phyloP scores from a whole-genome alignment of 2,797 vertebrate genomes.

The Scleropages formosus region DNA sequence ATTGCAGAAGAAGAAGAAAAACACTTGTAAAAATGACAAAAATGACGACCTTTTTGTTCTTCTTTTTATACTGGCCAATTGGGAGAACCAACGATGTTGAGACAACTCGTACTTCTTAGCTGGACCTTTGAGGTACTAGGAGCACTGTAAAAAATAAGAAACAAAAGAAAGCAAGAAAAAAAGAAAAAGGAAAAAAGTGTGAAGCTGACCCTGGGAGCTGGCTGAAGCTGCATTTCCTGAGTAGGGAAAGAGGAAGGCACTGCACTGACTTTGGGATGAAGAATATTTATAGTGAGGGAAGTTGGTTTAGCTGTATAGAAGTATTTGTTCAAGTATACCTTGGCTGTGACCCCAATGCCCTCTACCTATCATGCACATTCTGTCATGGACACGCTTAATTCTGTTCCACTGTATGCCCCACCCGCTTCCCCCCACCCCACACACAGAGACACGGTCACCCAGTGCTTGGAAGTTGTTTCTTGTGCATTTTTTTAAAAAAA shows the following conservation, averaged over 20 bases:
- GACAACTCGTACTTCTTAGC: constrained; percentile 83
- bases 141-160: constrained; percentile 54
- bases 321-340: constrained; percentile 64
- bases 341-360: constrained; percentile 43
- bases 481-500: constrained; percentile 50
- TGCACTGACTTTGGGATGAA: constrained; percentile 80
- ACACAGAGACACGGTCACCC: constrained; percentile 32
- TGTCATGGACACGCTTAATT: constrained; percentile 54
- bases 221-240: constrained; percentile 33
- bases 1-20: constrained; percentile 48
- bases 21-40: constrained; percentile 39
- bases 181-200: constrained; percentile 39
- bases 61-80: constrained; percentile 69
- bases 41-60: constrained; percentile 59
- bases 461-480: constrained; percentile 57
- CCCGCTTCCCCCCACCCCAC: background rate
- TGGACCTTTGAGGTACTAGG: constrained; percentile 79
- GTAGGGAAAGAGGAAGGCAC: constrained; percentile 58
- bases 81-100: constrained; percentile 56
- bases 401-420: constrained; percentile 47
- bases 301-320: constrained; percentile 66
- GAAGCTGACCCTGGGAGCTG: constrained; percentile 51
- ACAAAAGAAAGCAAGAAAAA: constrained; percentile 36
- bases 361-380: constrained; percentile 34
- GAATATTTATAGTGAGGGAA: constrained; percentile 76